Evolutionary conservation across 2,888 invertebrate species (phyloP), one percentile per base, ranked within the genome.

Genomic region (Gastracanthus pulcherrimus): DNA sequence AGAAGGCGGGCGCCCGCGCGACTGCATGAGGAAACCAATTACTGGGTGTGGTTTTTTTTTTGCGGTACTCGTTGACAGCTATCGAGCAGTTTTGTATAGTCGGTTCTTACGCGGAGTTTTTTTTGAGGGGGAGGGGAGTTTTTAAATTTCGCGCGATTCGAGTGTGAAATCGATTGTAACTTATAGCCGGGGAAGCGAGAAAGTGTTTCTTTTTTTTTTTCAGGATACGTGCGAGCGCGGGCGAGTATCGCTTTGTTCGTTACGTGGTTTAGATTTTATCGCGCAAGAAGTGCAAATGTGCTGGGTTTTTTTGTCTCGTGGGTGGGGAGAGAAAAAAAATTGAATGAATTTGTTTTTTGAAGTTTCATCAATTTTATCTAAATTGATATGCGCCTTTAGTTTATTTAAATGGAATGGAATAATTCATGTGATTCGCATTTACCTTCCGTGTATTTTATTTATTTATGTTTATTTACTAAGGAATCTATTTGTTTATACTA

Each of bases 11-110:
- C 26, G 55, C 55, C 23, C 23, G 23, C 19, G 36, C n/a, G 67
- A 36, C 34, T 31, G 67, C 69, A 51, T 13, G 51, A 48, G 31
- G 69, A 51, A 70, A 70, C 19, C 69, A 62, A 62, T 62, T 62
- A 62, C 19, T 31, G 34, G 5, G 4, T 6, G 3, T 29, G 13
- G 29, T 13, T 16, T 3, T 9, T 13, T 19, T 23, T 36, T 36
- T 19, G 36, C 38, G 11, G 5, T 23, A 26, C 23, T 16, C 36
- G 29, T 38, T 45, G 29, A 67, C 67, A 45, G 38, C 29, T 26
- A 7, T 29, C 19, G 45, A 11, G 6, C 36, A 19, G 31, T 31
- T 45, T 41, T 13, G 26, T 23, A n/a, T n/a, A n/a, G n/a, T n/a
- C n/a, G n/a, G n/a, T n/a, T n/a, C n/a, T n/a, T n/a, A n/a, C n/a